Evolutionary conservation across 2,113 vertebrate species (phyloP).

Genomic region (Dicaeum eximium): DNA sequence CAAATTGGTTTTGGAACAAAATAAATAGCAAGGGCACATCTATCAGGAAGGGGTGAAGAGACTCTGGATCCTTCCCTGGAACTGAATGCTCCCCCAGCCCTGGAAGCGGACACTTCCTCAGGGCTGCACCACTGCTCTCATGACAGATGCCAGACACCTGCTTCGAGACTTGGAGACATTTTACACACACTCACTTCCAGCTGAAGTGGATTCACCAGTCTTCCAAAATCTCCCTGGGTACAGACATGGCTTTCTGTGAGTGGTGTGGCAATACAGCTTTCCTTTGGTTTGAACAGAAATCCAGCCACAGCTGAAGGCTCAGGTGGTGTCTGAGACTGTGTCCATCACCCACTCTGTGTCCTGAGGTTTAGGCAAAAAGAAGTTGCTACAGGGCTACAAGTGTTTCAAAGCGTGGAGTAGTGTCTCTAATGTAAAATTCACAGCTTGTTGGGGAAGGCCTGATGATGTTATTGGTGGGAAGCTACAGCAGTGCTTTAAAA

Average conservation of each 20-base stretch:
- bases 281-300: background rate
- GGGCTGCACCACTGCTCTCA: background rate
- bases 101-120: background rate
- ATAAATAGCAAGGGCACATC: background rate
- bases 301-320: background rate
- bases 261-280: accelerated
- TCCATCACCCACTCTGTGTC: background rate
- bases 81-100: accelerated
- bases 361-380: background rate
- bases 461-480: background rate
- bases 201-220: background rate
- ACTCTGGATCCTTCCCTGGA: background rate
- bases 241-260: background rate
- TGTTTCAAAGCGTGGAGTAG: background rate
- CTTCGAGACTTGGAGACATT: background rate
- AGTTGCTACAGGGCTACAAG: background rate
- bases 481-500: background rate
- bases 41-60: background rate
- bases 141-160: background rate
- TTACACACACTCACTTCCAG: accelerated
- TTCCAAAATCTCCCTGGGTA: background rate
- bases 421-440: background rate
- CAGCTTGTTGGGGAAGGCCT: background rate
- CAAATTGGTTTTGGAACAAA: background rate
- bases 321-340: background rate